These are phyloP conservation scores for Toxotes chatareus DNA, from an alignment of 2,113 vertebrate genomes.

Conservation along the genomic window DNA sequence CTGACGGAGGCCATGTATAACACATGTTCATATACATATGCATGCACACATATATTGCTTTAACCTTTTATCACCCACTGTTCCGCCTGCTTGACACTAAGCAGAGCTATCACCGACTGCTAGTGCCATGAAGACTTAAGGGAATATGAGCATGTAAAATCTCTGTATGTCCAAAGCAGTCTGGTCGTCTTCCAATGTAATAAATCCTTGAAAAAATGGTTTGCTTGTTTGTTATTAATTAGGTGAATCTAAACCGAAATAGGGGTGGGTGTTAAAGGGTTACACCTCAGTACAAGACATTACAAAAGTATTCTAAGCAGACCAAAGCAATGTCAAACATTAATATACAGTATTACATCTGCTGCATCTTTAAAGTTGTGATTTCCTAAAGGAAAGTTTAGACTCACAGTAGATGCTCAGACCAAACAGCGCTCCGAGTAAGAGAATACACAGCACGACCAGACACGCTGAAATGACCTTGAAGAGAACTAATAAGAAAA, in stretches of 20 bases:
- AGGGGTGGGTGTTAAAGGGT: too few relatives aligned
- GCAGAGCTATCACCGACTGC: neutral
- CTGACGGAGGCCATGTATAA: neutral
- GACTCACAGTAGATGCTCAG: constrained; percentile 15
- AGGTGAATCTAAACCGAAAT: too few relatives aligned
- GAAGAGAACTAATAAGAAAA: constrained; percentile 19
- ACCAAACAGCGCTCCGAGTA: neutral
- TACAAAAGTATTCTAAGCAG: too few relatives aligned
- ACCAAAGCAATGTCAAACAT: neutral
- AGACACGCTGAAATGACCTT: neutral
- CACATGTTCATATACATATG: too few relatives aligned
- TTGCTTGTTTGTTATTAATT: too few relatives aligned
- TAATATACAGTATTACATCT: neutral
- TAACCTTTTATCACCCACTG: neutral
- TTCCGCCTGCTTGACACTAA: neutral
- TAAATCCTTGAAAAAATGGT: too few relatives aligned
- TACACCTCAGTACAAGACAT: too few relatives aligned
- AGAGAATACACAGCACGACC: constrained; percentile 14
- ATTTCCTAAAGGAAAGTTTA: neutral
- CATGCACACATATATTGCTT: neutral
- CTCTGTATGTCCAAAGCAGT: too few relatives aligned
- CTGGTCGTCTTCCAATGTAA: too few relatives aligned
- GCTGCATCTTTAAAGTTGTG: neutral
- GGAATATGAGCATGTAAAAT: neutral
- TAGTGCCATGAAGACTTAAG: neutral